phyloP scores from a whole-genome alignment of 92 coral and sea anemone genomes.

The Parazoanthus darwini region DNA sequence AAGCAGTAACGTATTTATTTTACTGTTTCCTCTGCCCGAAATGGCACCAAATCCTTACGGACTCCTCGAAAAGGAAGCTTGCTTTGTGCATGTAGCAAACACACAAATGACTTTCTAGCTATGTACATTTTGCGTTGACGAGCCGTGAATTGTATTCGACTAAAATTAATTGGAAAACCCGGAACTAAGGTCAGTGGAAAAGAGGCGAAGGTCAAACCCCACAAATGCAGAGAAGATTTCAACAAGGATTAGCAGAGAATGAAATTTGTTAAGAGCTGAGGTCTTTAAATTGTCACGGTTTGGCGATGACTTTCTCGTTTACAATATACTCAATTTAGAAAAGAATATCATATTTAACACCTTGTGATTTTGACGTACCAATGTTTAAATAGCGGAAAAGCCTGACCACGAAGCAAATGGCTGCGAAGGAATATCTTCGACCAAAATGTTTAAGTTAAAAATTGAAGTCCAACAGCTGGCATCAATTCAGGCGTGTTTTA shows the following conservation, averaged over 20 bases:
- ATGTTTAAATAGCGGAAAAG: neutral
- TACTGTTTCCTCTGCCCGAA: neutral
- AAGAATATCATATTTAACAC: neutral
- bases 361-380: neutral
- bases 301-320: neutral
- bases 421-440: neutral
- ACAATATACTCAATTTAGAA: neutral
- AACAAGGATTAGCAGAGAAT: neutral
- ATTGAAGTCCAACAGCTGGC: neutral
- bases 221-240: neutral
- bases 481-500: neutral
- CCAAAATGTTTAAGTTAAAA: neutral
- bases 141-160: neutral
- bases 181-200: slow-evolving; percentile 22
- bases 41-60: neutral
- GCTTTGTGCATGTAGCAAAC: neutral
- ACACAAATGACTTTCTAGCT: neutral
- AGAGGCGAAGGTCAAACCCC: slow-evolving; percentile 5
- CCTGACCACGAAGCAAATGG: neutral
- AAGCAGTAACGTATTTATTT: slow-evolving; percentile 10
- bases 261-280: neutral
- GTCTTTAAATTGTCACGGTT: neutral
- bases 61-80: neutral
- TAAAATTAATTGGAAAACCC: slow-evolving; percentile 11
- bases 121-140: neutral